Conservation (phyloP, 1,140 invertebrate genomes). For the Bombus terrestris region DNA sequence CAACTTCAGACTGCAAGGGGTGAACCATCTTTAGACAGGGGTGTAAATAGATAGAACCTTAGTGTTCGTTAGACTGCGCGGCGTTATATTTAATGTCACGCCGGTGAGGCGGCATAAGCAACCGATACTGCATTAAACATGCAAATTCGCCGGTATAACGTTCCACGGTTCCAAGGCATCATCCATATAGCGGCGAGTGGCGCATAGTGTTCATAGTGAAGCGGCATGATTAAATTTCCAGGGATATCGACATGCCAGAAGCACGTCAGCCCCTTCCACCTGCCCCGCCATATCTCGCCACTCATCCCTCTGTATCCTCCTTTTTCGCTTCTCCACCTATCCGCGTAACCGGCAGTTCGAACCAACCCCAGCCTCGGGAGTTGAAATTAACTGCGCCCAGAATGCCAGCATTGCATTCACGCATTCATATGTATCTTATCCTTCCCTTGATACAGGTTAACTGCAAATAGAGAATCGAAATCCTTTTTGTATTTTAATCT, state of each 20-base stretch:
- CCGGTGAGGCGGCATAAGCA: slow-evolving; percentile 59
- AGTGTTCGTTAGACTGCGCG: slow-evolving; percentile 33
- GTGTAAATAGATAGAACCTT: slow-evolving; percentile 20
- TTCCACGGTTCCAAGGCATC: slow-evolving; percentile 70
- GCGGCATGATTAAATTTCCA: slow-evolving; percentile 77
- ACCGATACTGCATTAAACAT: slow-evolving; percentile 78
- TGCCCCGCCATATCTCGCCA: slow-evolving; percentile 55
- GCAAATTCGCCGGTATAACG: slow-evolving; percentile 76
- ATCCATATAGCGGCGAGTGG: slow-evolving; percentile 67
- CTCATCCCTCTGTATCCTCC: slow-evolving; percentile 44
- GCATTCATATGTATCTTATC: slow-evolving; percentile 25
- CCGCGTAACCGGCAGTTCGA: slow-evolving; percentile 53
- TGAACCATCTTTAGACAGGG: too few species aligned
- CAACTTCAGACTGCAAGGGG: background rate
- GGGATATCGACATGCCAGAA: slow-evolving; percentile 76
- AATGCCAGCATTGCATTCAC: slow-evolving; percentile 43
- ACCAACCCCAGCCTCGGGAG: slow-evolving; percentile 27
- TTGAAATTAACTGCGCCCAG: slow-evolving; percentile 65
- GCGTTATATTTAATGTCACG: slow-evolving; percentile 73
- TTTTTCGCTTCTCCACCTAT: slow-evolving; percentile 67
- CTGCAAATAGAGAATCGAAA: background rate
- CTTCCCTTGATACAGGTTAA: background rate
- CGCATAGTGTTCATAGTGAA: slow-evolving; percentile 70
- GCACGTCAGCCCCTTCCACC: slow-evolving; percentile 67
- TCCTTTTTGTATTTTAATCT: background rate